Percentiles rank a stretch among this genome's conserved stretches.
Evolutionary conservation across 2,113 vertebrate genomes (phyloP).

Genomic region (Recurvirostra avosetta): DNA sequence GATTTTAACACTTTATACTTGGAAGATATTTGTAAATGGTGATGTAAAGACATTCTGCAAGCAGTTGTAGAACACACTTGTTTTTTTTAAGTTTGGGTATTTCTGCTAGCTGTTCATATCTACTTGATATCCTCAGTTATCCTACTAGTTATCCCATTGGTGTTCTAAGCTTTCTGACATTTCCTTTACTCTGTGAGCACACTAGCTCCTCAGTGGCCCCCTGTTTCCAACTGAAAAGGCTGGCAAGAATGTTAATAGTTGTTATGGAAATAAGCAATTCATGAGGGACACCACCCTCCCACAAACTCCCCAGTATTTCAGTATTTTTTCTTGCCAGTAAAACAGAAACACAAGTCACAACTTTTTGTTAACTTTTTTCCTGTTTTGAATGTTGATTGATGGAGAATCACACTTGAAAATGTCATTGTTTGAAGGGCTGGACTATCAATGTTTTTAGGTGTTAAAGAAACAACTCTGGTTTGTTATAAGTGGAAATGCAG

Average conservation of each 20-base stretch:
- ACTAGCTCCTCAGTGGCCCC: background rate
- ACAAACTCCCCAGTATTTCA: background rate
- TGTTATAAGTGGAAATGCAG: slow-evolving; percentile 39
- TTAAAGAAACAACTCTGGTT: background rate
- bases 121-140: background rate
- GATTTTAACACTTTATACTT: background rate
- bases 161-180: background rate
- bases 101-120: background rate
- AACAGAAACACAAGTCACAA: background rate
- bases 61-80: background rate
- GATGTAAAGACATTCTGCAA: background rate
- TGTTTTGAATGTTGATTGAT: background rate
- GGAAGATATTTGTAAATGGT: background rate
- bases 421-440: background rate
- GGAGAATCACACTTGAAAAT: background rate
- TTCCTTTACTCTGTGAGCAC: background rate
- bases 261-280: background rate
- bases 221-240: background rate
- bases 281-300: background rate
- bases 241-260: background rate
- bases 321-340: background rate
- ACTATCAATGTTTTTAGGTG: background rate
- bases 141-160: background rate
- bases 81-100: background rate
- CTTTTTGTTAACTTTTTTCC: background rate